A percentile compares a stretch with the other conserved stretches of the same genome.
Evolutionary conservation across 2,113 vertebrate genomes (phyloP).

Genomic region (Hirundichthys speculiger): DNA sequence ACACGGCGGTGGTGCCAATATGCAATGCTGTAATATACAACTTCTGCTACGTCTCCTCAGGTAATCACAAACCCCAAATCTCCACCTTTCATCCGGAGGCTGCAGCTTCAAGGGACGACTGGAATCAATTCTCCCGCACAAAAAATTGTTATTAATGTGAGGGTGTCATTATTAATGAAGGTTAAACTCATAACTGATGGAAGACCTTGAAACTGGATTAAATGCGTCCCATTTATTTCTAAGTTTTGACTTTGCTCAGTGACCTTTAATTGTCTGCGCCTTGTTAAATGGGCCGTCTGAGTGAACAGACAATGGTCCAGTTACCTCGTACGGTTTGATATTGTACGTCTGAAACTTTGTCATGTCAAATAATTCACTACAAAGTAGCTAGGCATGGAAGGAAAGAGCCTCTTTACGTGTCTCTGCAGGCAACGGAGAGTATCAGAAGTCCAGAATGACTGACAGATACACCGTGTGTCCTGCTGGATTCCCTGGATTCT

Average conservation of each 20-base stretch:
- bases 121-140: slow-evolving; percentile 13
- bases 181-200: slow-evolving; percentile 37
- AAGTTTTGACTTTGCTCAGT: slow-evolving; percentile 15
- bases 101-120: slow-evolving; percentile 31
- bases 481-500: slow-evolving; percentile 37
- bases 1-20: slow-evolving; percentile 52
- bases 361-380: slow-evolving; percentile 11
- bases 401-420: slow-evolving; percentile 16
- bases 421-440: slow-evolving; percentile 16
- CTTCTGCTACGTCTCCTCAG: slow-evolving; percentile 34
- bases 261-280: not conserved
- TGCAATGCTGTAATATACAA: slow-evolving; percentile 30
- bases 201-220: slow-evolving; percentile 50
- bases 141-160: slow-evolving; percentile 44
- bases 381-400: slow-evolving; percentile 4
- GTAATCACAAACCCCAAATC: slow-evolving; percentile 48
- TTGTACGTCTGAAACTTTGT: slow-evolving; percentile 22
- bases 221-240: slow-evolving; percentile 12
- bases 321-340: slow-evolving; percentile 15
- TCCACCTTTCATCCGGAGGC: slow-evolving; percentile 26
- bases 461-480: slow-evolving; percentile 8
- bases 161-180: slow-evolving; percentile 31
- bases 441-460: slow-evolving; percentile 12
- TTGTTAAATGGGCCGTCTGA: no score
- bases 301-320: no score